Percentiles rank a stretch among this genome's conserved stretches.
These are phyloP conservation scores for Avahi laniger DNA, from an alignment of 2,797 vertebrate genomes.

Conservation along the genomic window DNA sequence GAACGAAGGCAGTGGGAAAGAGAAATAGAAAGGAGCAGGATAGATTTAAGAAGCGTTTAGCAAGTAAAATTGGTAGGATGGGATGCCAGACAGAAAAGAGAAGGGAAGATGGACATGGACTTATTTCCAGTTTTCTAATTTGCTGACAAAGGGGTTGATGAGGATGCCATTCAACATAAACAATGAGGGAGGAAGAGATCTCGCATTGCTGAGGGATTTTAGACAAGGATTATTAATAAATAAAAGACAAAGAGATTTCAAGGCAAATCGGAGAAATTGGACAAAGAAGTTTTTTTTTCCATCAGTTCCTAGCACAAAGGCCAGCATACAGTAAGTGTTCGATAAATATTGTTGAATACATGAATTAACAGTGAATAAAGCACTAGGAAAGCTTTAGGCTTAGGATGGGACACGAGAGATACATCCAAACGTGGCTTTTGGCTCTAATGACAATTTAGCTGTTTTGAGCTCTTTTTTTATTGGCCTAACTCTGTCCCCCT, in stretches of 20 bases:
- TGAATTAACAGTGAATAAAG: background rate
- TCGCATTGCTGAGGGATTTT: background rate
- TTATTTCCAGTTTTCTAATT: background rate
- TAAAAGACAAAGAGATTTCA: background rate
- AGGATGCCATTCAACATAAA: background rate
- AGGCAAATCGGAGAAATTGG: background rate
- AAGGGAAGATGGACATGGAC: background rate
- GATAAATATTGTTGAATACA: background rate
- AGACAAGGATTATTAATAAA: background rate
- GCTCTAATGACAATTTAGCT: background rate
- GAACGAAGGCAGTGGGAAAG: too few relatives aligned
- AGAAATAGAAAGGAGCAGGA: background rate
- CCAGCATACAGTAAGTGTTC: background rate
- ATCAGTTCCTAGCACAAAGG: background rate
- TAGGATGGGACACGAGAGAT: background rate
- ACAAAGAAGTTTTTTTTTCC: background rate
- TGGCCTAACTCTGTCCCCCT: background rate
- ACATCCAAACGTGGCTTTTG: background rate
- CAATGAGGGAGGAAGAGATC: background rate
- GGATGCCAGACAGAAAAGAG: background rate
- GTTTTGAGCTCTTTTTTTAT: background rate
- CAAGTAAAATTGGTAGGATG: background rate
- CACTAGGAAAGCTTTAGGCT: background rate
- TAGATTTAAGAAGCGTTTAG: background rate
- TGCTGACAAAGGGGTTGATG: background rate